Evolutionary conservation across 2,113 vertebrate genomes (phyloP).

Genomic region (Orthochromis malagaraziensis): DNA sequence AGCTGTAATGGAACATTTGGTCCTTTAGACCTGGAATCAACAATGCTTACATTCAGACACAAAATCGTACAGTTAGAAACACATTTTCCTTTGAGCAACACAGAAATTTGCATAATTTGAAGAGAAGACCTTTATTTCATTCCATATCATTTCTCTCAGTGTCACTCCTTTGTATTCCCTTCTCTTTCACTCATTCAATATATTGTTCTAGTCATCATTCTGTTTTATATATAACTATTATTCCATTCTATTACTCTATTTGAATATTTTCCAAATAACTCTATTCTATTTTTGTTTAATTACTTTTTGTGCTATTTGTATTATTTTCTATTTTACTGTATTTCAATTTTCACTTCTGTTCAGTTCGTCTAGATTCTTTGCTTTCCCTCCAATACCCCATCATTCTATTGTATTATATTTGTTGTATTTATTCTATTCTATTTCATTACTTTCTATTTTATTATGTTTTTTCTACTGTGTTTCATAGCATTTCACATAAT

Average conservation of each 20-base stretch:
- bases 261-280: neutral
- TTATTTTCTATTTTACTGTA: neutral
- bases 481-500: neutral
- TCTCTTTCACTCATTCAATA: neutral
- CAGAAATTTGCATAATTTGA: neutral
- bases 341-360: neutral
- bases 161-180: neutral
- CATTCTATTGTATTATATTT: neutral
- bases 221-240: neutral
- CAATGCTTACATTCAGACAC: neutral
- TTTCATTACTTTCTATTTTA: neutral
- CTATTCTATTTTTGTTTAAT: neutral
- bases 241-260: neutral
- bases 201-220: neutral
- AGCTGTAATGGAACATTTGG: neutral
- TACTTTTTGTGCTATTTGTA: neutral
- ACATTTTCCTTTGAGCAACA: neutral
- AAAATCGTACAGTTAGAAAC: neutral
- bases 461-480: neutral
- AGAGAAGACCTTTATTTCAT: neutral
- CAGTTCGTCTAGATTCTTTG: neutral
- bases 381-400: neutral
- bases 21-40: neutral
- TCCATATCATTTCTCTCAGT: neutral
- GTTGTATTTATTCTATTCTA: neutral